Conservation (phyloP, 2,113 vertebrate genomes). For the Callocephalon fimbriatum region DNA sequence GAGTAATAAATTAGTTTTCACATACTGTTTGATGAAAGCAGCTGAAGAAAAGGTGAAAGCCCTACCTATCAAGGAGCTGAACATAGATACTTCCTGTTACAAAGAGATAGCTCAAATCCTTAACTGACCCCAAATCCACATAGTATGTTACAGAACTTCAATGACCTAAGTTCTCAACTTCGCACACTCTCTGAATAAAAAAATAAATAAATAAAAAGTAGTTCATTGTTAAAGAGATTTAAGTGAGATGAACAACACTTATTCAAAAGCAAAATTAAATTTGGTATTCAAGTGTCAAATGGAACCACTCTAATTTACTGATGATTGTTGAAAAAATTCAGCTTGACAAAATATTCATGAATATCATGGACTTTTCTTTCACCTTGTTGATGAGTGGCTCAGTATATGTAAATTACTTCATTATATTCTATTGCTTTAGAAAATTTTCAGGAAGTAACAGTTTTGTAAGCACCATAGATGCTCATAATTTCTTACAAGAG, state of each 20-base stretch:
- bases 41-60: not conserved
- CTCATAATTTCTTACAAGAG: not conserved
- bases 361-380: not conserved
- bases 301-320: not conserved
- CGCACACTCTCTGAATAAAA: not conserved
- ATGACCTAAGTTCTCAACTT: not conserved
- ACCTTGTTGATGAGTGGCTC: not conserved
- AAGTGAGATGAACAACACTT: not conserved
- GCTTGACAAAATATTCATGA: not conserved
- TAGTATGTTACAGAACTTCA: not conserved
- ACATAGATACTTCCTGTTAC: not conserved
- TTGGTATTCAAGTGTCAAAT: not conserved
- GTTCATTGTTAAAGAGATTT: not conserved
- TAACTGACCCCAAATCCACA: not conserved
- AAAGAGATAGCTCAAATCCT: not conserved
- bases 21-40: not conserved
- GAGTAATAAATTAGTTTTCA: not conserved
- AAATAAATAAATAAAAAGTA: not conserved
- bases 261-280: conserved; percentile 37
- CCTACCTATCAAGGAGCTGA: not conserved
- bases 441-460: not conserved
- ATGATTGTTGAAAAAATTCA: not conserved
- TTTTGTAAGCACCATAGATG: not conserved
- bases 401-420: not conserved
- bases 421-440: not conserved